Evolutionary conservation across 2,113 vertebrate genomes (phyloP).

Genomic region (Sinocyclocheilus rhinocerous): DNA sequence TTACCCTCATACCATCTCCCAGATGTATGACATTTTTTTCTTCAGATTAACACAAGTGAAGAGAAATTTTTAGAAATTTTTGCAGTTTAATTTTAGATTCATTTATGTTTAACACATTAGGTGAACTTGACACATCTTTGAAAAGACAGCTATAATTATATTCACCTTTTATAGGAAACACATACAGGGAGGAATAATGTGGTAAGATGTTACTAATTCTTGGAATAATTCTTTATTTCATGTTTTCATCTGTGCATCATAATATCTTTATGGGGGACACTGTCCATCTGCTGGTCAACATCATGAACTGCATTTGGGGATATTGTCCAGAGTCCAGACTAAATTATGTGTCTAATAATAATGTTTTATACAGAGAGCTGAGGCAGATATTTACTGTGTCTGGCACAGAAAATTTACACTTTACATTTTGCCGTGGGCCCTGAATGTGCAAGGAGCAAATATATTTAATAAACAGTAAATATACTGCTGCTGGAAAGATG

Average conservation of each 20-base stretch:
- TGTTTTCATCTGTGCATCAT: background rate
- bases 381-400: background rate
- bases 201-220: background rate
- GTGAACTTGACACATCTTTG: background rate
- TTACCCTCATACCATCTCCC: background rate
- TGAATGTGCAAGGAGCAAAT: background rate
- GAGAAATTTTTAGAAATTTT: background rate
- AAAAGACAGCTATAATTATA: background rate
- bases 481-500: background rate
- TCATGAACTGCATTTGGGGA: background rate
- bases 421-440: background rate
- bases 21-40: background rate
- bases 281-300: conserved; percentile 28
- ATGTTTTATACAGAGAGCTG: background rate
- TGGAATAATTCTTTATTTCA: background rate
- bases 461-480: background rate
- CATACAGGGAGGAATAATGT: background rate
- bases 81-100: background rate
- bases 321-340: background rate
- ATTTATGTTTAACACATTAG: background rate
- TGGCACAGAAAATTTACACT: background rate
- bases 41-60: background rate
- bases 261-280: background rate
- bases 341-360: background rate
- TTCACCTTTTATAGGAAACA: background rate